These are phyloP conservation scores for Anastatus disparis DNA, from an alignment of 1,140 invertebrate species.

Conservation along the genomic window DNA sequence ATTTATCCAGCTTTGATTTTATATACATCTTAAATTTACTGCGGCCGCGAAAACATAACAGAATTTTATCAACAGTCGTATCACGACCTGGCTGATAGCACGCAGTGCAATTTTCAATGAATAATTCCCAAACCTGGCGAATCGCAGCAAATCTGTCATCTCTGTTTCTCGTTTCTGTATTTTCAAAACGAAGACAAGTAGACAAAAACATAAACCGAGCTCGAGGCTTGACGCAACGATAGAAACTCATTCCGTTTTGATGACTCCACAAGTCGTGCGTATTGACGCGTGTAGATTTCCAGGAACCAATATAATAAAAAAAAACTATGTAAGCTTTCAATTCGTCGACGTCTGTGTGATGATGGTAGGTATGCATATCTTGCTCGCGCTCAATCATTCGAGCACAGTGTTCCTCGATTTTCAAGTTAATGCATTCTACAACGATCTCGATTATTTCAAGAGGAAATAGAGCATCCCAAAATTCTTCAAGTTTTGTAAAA, in stretches of 20 bases:
- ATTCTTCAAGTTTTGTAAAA: slow-evolving; percentile 19
- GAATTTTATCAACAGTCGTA: slow-evolving; percentile 55
- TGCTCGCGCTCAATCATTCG: background rate
- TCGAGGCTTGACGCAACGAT: slow-evolving; percentile 27
- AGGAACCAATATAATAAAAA: slow-evolving; percentile 32
- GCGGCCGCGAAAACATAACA: slow-evolving; percentile 58
- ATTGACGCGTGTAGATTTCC: slow-evolving; percentile 25
- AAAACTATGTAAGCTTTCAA: slow-evolving; percentile 40
- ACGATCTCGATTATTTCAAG: slow-evolving; percentile 32
- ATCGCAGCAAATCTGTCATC: slow-evolving; percentile 43
- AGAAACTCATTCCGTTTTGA: slow-evolving; percentile 13
- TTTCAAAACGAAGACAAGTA: slow-evolving; percentile 39
- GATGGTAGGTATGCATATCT: slow-evolving; percentile 31
- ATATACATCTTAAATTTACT: slow-evolving; percentile 63
- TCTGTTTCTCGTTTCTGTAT: slow-evolving; percentile 26
- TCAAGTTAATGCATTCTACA: slow-evolving; percentile 32
- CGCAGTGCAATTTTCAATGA: slow-evolving; percentile 21
- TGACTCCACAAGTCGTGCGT: slow-evolving; percentile 21
- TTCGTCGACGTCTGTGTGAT: slow-evolving; percentile 34
- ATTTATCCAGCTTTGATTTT: slow-evolving; percentile 62
- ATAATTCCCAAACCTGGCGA: slow-evolving; percentile 43
- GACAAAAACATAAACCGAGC: slow-evolving; percentile 30
- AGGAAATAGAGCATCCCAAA: slow-evolving; percentile 33
- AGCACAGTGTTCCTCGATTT: slow-evolving; percentile 24
- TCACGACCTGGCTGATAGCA: slow-evolving; percentile 20